Evolutionary conservation across 2,797 vertebrate genomes (phyloP).

Genomic region (Chrosomus eos): DNA sequence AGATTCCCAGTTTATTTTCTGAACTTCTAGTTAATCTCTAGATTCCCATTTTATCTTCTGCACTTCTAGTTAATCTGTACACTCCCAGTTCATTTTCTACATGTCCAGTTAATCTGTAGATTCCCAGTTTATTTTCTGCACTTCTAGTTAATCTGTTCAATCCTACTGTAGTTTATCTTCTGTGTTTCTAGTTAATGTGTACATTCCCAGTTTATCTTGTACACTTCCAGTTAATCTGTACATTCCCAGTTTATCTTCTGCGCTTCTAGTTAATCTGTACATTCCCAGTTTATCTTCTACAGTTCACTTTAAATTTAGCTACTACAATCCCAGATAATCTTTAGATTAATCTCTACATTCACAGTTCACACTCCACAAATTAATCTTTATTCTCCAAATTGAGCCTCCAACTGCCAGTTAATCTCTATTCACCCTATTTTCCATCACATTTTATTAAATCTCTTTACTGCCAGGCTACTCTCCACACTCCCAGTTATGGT

Average conservation of each 20-base stretch:
- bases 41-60: rapidly evolving
- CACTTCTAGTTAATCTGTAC: too few species aligned
- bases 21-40: too few species aligned
- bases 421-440: not conserved
- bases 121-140: not conserved
- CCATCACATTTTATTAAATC: not conserved
- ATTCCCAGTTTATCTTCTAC: not conserved
- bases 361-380: not conserved
- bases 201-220: not conserved
- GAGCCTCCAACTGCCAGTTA: not conserved
- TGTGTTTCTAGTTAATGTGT: not conserved
- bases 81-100: not conserved
- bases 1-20: too few species aligned
- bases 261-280: not conserved
- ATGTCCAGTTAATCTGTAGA: not conserved
- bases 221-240: not conserved
- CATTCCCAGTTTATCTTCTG: not conserved
- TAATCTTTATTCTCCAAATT: not conserved
- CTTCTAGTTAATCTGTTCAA: not conserved
- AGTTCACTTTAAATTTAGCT: not conserved
- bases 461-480: not conserved
- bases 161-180: not conserved
- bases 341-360: not conserved
- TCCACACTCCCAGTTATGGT: not conserved
- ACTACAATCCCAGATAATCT: too few species aligned